Evolutionary conservation across 2,113 vertebrate species (phyloP).

Genomic region (Scopus umbretta): DNA sequence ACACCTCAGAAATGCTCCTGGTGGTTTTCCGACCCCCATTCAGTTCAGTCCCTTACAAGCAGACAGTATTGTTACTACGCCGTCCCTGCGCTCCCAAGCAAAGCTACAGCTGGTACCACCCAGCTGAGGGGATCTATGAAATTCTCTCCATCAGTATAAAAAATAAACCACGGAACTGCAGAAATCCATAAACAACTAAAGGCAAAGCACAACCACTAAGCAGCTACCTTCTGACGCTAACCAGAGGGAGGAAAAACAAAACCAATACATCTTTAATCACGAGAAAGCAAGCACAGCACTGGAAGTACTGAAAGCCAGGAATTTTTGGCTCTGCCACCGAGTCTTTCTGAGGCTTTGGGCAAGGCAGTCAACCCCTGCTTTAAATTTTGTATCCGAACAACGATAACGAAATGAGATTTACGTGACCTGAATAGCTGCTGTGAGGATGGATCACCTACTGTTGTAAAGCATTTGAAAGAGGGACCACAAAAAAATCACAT

Average conservation of each 20-base stretch:
- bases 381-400: background rate
- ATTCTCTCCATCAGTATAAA: background rate
- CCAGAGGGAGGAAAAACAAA: background rate
- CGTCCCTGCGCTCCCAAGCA: background rate
- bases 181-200: background rate
- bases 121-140: fast-evolving
- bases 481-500: background rate
- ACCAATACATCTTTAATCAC: background rate
- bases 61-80: background rate
- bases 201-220: background rate
- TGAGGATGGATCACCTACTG: background rate
- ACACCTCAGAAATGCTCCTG: background rate
- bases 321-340: background rate
- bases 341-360: background rate
- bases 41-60: background rate
- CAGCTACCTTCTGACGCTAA: background rate
- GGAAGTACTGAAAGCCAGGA: background rate
- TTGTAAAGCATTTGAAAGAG: background rate
- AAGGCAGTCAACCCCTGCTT: background rate
- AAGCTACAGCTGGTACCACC: background rate
- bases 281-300: background rate
- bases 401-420: background rate
- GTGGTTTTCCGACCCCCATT: background rate
- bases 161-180: background rate
- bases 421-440: background rate